Evolutionary conservation across 2,888 invertebrate species (phyloP).

Genomic region (Tiliacea citrago): DNA sequence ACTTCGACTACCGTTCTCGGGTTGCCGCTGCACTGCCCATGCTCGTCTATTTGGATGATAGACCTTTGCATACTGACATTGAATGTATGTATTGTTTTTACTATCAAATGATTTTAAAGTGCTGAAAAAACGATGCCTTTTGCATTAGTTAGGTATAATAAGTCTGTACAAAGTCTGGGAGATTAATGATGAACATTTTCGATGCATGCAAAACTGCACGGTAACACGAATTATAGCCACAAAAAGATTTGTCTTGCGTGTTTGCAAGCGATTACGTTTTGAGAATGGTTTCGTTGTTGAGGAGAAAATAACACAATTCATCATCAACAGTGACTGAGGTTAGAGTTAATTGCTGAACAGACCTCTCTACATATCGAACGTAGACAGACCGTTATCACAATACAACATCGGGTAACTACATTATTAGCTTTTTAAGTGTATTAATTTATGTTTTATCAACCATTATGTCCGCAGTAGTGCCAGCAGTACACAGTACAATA

Average conservation of each 20-base stretch:
- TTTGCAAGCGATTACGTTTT: constrained; percentile 10
- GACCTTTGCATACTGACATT: constrained; percentile 77
- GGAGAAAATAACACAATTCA: background rate
- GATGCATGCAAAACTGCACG: background rate
- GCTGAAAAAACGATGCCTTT: background rate
- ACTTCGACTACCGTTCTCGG: constrained; percentile 75
- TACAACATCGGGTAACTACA: background rate
- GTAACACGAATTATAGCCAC: background rate
- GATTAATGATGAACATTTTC: background rate
- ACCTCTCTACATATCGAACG: background rate
- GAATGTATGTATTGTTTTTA: constrained; percentile 72
- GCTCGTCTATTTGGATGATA: constrained; percentile 82
- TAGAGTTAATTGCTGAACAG: background rate
- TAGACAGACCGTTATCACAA: background rate
- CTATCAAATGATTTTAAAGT: too few relatives aligned
- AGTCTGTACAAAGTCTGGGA: background rate
- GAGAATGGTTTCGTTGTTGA: constrained; percentile 3
- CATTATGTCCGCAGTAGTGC: too few relatives aligned
- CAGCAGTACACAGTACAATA: background rate
- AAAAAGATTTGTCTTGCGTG: constrained; percentile 8
- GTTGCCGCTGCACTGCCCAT: constrained; percentile 81
- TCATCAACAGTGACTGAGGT: background rate
- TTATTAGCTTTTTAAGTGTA: background rate
- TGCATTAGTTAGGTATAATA: background rate
- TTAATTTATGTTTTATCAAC: background rate